Evolutionary conservation across 2,797 vertebrate species (phyloP).

Genomic region (Cynodonichthys magdalenae): DNA sequence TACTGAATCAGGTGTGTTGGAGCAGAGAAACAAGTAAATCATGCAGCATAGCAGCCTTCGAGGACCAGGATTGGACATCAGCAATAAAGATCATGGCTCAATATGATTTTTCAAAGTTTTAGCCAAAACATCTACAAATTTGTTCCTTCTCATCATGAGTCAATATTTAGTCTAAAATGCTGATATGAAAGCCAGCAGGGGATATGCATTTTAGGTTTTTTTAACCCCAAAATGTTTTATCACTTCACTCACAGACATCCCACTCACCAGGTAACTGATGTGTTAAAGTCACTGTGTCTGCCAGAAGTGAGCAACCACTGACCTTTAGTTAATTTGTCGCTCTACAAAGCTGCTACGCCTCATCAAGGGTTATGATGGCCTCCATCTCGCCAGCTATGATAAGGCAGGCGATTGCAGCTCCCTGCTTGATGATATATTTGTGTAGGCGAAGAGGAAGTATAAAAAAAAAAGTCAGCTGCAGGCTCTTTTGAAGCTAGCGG

Average conservation of each 20-base stretch:
- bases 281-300: conserved; percentile 18
- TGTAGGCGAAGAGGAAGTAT: conserved; percentile 3
- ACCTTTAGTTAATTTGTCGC: conserved; percentile 49
- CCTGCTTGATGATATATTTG: conserved; percentile 30
- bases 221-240: conserved; percentile 32
- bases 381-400: conserved; percentile 27
- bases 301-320: conserved; percentile 53
- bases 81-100: too few relatives aligned
- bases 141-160: too few relatives aligned
- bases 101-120: too few relatives aligned
- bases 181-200: too few relatives aligned
- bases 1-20: too few relatives aligned
- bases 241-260: conserved; percentile 14
- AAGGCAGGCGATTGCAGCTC: conserved; percentile 1
- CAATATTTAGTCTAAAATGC: too few relatives aligned
- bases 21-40: too few relatives aligned
- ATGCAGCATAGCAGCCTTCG: too few relatives aligned
- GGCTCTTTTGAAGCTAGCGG: conserved; percentile 55
- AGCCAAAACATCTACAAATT: too few relatives aligned
- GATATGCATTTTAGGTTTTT: conserved; percentile 13
- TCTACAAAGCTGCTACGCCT: conserved; percentile 40
- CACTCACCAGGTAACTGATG: conserved; percentile 18
- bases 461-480: conserved; percentile 35
- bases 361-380: conserved; percentile 35
- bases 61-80: too few relatives aligned